Percentiles rank a stretch among this genome's conserved stretches.
Conservation (phyloP, 2,797 vertebrate genomes). For the Acanthornis magna region DNA sequence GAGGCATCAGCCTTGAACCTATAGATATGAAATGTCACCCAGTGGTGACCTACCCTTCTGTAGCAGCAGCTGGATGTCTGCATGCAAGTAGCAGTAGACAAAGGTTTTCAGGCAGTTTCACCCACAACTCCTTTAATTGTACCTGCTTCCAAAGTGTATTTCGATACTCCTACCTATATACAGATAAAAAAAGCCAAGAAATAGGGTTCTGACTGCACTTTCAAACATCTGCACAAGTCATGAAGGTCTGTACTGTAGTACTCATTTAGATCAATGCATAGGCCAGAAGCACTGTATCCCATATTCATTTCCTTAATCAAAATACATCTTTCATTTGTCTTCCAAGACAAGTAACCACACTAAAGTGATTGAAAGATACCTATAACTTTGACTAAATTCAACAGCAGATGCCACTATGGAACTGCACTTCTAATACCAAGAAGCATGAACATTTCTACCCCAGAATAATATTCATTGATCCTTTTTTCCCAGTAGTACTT, state of each 20-base stretch:
- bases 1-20: neutral
- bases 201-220: neutral
- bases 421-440: neutral
- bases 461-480: neutral
- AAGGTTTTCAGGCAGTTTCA: neutral
- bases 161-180: neutral
- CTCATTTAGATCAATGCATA: neutral
- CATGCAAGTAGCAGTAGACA: neutral
- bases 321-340: neutral
- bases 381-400: neutral
- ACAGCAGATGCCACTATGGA: neutral
- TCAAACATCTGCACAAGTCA: neutral
- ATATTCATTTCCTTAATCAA: neutral
- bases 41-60: neutral
- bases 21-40: rapidly evolving
- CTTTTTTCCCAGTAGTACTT: neutral
- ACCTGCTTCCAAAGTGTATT: neutral
- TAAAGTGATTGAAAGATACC: neutral
- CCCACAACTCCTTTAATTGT: neutral
- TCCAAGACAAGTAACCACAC: neutral
- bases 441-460: neutral
- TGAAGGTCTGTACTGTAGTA: neutral
- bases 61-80: neutral
- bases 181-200: neutral
- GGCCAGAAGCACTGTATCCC: neutral